A percentile compares a stretch with the other conserved stretches of the same genome.
Evolutionary conservation across 2,113 vertebrate genomes (phyloP).

Genomic region (Poeciliopsis turrubarensis): DNA sequence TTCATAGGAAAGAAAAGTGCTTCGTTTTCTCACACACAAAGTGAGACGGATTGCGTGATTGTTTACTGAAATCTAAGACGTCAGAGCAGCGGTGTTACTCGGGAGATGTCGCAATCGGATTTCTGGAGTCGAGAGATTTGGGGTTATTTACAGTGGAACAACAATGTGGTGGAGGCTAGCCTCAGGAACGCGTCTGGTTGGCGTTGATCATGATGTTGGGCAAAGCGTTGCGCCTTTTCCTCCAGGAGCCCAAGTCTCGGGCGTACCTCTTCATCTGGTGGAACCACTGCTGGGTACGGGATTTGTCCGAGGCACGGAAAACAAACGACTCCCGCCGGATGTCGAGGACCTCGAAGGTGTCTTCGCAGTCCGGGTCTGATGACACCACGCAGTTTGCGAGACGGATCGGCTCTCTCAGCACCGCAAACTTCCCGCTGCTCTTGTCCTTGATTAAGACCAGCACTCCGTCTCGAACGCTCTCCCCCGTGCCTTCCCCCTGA

Average conservation of each 20-base stretch:
- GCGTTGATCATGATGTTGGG: constrained; percentile 96
- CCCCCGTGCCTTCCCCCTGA: constrained; percentile 47
- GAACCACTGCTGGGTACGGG: constrained; percentile 92
- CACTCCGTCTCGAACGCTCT: constrained; percentile 84
- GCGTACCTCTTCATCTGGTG: constrained; percentile 86
- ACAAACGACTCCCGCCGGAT: constrained; percentile 89
- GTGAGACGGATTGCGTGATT: constrained; percentile 23
- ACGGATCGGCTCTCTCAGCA: constrained; percentile 88
- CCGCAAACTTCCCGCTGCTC: constrained; percentile 88
- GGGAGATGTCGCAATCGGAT: constrained; percentile 43
- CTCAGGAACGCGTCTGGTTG: constrained; percentile 86
- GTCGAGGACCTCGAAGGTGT: constrained; percentile 91
- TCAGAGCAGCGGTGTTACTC: constrained; percentile 32
- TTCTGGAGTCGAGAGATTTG: constrained; percentile 41
- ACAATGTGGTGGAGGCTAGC: not conserved
- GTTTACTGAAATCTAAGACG: constrained; percentile 21
- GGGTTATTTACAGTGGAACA: constrained; percentile 62
- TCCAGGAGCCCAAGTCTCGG: constrained; percentile 87
- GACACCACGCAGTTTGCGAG: constrained; percentile 90
- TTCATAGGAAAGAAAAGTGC: constrained; percentile 61
- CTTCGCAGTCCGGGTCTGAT: constrained; percentile 85
- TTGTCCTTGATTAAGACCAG: constrained; percentile 92
- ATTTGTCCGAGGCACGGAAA: constrained; percentile 87
- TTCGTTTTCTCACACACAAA: constrained; percentile 11
- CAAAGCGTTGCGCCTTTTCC: constrained; percentile 88